phyloP scores from a whole-genome alignment of 2,113 vertebrate genomes.

The Nettapus auritus region DNA sequence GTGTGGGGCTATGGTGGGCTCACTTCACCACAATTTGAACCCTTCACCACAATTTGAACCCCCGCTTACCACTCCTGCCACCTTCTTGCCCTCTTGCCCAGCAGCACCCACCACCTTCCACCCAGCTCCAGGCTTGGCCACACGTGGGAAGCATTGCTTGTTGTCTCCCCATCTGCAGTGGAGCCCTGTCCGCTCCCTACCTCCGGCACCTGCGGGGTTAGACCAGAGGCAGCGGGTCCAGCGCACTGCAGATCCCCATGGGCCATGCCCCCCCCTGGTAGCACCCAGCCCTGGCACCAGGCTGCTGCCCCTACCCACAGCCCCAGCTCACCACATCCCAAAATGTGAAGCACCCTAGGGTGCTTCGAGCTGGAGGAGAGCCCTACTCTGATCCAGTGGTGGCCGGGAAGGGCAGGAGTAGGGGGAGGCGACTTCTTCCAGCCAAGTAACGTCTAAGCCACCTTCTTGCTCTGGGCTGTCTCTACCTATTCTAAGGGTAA shows the following conservation, averaged over 20 bases:
- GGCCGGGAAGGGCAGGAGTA: accelerated
- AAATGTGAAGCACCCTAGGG: no score
- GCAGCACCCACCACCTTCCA: accelerated
- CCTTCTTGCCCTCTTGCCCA: accelerated
- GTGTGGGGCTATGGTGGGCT: neutral
- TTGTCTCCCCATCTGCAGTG: neutral
- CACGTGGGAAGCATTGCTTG: neutral
- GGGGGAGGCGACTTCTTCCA: neutral
- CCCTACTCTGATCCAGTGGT: neutral
- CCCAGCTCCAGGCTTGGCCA: neutral
- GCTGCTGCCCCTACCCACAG: neutral
- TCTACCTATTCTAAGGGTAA: neutral
- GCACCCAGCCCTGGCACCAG: neutral
- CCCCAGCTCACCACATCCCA: neutral
- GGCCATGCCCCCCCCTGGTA: accelerated
- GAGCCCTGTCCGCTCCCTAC: neutral
- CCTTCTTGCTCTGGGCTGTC: neutral
- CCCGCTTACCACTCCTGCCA: neutral
- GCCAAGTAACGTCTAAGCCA: accelerated
- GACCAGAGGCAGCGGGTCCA: neutral
- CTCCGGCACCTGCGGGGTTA: neutral
- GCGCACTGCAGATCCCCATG: neutral
- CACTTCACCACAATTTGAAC: neutral
- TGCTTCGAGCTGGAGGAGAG: accelerated
- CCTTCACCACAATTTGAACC: neutral